phyloP scores from a whole-genome alignment of 2,888 invertebrate species.

The Capitulum mitella region DNA sequence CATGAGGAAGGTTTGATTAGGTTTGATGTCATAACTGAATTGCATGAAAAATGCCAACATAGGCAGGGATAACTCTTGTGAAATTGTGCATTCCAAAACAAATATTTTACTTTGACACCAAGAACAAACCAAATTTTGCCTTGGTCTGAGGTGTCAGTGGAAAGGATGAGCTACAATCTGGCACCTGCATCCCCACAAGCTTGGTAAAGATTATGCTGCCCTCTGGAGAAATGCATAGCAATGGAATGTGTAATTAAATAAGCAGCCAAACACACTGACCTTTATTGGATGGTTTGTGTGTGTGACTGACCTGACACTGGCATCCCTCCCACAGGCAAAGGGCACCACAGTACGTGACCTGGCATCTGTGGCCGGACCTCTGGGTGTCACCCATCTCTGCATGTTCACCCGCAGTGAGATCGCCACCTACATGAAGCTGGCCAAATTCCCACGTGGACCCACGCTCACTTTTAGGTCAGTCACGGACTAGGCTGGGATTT shows the following conservation, averaged over 20 bases:
- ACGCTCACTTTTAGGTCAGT: conserved; percentile 71
- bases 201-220: not conserved
- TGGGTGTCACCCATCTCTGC: conserved; percentile 89
- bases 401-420: conserved; percentile 79
- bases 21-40: no score
- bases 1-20: no score
- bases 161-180: not conserved
- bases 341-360: conserved; percentile 95
- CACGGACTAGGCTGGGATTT: no score
- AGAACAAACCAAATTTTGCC: no score
- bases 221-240: not conserved
- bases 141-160: not conserved
- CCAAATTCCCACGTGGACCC: conserved; percentile 81
- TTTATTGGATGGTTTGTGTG: not conserved
- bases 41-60: no score
- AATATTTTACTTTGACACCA: no score
- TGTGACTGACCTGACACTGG: not conserved
- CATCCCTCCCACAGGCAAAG: conserved; percentile 59
- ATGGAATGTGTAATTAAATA: not conserved
- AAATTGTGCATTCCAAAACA: no score
- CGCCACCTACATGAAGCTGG: conserved; percentile 76
- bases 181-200: no score
- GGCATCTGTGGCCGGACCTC: conserved; percentile 65
- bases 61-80: no score
- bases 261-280: not conserved